Conservation (phyloP, 2,113 vertebrate genomes). For the Taurulus bubalis region DNA sequence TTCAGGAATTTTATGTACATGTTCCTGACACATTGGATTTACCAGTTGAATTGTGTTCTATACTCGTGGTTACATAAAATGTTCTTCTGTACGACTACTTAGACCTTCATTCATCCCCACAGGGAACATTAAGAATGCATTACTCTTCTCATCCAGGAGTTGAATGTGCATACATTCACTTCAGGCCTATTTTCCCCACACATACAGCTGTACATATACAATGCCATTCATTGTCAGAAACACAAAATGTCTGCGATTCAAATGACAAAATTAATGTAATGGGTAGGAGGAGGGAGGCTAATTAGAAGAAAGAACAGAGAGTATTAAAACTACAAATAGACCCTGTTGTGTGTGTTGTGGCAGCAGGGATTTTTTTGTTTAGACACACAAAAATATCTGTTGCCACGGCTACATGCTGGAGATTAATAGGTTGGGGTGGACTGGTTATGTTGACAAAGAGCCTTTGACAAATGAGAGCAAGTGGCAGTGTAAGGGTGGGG, state of each 20-base stretch:
- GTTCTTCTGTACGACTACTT: not conserved
- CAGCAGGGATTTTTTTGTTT: not conserved
- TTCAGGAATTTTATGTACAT: not conserved
- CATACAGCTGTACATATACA: not conserved
- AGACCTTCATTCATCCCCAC: not conserved
- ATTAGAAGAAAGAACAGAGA: slow-evolving; percentile 6
- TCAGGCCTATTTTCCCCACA: not conserved
- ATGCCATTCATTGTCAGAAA: not conserved
- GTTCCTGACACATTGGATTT: not conserved
- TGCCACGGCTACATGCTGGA: not conserved
- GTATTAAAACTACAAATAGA: not conserved
- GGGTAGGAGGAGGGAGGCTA: slow-evolving; percentile 2
- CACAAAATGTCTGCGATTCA: not conserved
- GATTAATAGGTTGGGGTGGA: slow-evolving; percentile 36
- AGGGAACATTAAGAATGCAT: slow-evolving; percentile 22
- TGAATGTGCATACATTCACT: slow-evolving; percentile 6
- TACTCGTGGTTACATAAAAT: not conserved
- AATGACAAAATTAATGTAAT: not conserved
- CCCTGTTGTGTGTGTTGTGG: not conserved
- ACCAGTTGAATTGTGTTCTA: not conserved
- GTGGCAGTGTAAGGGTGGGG: not conserved
- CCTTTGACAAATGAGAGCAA: slow-evolving; percentile 22
- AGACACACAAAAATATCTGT: slow-evolving; percentile 31
- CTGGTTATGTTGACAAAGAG: not conserved
- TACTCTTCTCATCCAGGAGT: slow-evolving; percentile 8